Evolutionary conservation across 2,797 vertebrate genomes (phyloP).

Genomic region (Microtus agrestis): DNA sequence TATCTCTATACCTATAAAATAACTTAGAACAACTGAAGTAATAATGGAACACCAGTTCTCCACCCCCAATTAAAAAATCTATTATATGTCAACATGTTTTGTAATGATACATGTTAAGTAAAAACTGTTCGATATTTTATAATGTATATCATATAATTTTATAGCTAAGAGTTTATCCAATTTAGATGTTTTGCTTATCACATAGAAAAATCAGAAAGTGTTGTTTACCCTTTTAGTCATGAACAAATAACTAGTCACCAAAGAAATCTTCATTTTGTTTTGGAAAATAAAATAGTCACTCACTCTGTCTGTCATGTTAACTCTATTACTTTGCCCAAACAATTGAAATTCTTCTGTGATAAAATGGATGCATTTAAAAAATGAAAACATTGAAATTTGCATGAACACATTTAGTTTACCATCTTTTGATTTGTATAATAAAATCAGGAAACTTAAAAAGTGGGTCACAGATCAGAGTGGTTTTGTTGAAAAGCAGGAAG

Average conservation of each 20-base stretch:
- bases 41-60: not conserved
- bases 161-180: constrained; percentile 34
- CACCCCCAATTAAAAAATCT: not conserved
- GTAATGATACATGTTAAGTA: constrained; percentile 18
- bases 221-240: constrained; percentile 42
- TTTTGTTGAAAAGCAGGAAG: not conserved
- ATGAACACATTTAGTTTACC: constrained; percentile 12
- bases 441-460: not conserved
- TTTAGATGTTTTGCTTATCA: constrained; percentile 15
- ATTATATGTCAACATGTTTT: not conserved
- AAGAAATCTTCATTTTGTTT: constrained; percentile 47
- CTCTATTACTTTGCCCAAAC: constrained; percentile 1
- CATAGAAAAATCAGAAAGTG: constrained; percentile 44
- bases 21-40: not conserved
- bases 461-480: not conserved
- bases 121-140: not conserved
- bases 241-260: constrained; percentile 23
- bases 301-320: constrained; percentile 4
- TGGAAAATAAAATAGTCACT: constrained; percentile 22
- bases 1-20: not conserved
- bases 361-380: not conserved
- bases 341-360: not conserved
- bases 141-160: not conserved
- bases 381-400: constrained; percentile 10
- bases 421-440: constrained; percentile 48